Percentiles rank a stretch among this genome's conserved stretches.
phyloP scores from a whole-genome alignment of 1,140 invertebrate genomes.

The Trissolcus basalis region DNA sequence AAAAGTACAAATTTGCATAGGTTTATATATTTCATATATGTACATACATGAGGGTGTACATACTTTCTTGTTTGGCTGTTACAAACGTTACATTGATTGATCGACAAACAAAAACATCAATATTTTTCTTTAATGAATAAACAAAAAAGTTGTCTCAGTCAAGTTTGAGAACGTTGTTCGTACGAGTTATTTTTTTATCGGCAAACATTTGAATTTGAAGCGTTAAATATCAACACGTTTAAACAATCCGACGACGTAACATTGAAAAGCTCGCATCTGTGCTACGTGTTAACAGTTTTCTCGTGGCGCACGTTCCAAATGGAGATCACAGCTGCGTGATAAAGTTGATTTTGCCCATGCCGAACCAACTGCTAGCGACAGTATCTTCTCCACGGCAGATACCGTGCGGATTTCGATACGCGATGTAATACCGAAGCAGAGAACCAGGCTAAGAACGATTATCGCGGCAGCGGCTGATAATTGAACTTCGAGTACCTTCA shows the following conservation, averaged over 20 bases:
- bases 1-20: too few species aligned
- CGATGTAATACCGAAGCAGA: conserved; percentile 24
- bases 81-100: too few species aligned
- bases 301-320: conserved; percentile 49
- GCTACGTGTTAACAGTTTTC: conserved; percentile 43
- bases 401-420: conserved; percentile 41
- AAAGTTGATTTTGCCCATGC: conserved; percentile 51
- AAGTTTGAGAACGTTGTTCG: too few species aligned
- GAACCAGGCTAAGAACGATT: conserved; percentile 24
- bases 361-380: conserved; percentile 41
- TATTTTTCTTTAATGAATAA: too few species aligned
- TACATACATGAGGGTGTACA: too few species aligned
- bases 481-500: conserved; percentile 37
- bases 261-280: conserved; percentile 40
- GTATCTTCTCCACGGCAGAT: conserved; percentile 35
- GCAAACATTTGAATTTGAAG: background rate
- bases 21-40: too few species aligned
- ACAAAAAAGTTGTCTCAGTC: too few species aligned
- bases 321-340: conserved; percentile 55
- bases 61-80: too few species aligned
- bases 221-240: conserved; percentile 34
- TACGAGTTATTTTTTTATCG: too few species aligned
- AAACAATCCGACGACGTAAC: conserved; percentile 38
- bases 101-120: too few species aligned
- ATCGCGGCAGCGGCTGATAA: conserved; percentile 45